Evolutionary conservation across 2,888 invertebrate genomes (phyloP).

Genomic region (Allolobophora icterica): DNA sequence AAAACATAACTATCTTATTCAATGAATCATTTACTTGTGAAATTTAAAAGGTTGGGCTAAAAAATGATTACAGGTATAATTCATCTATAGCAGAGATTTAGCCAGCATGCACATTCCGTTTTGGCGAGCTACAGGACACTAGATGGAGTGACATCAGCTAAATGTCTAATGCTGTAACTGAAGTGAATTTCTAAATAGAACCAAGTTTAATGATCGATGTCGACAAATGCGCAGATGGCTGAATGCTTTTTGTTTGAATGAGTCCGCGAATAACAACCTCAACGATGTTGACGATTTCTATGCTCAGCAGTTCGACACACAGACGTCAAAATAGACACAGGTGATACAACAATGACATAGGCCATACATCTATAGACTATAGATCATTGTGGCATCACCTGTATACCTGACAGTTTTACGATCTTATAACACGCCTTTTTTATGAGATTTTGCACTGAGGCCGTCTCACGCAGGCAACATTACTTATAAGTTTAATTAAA

Average conservation of each 20-base stretch:
- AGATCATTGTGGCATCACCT: too few species aligned
- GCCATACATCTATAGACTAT: too few species aligned
- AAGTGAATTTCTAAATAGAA: background rate
- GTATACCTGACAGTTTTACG: background rate
- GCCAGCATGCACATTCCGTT: background rate
- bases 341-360: background rate
- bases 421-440: background rate
- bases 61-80: background rate
- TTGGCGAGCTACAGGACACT: background rate
- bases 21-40: background rate
- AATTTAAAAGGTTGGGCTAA: background rate
- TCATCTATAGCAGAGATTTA: background rate
- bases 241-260: background rate
- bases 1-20: background rate
- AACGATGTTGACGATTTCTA: background rate
- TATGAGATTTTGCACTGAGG: background rate
- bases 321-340: background rate
- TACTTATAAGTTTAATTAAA: background rate
- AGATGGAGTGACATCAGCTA: background rate
- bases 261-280: background rate
- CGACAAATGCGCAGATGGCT: background rate
- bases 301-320: background rate
- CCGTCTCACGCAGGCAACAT: background rate
- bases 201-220: background rate
- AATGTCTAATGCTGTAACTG: background rate